Evolutionary conservation across 2,113 vertebrate species (phyloP).

Genomic region (Melanerpes formicivorus): DNA sequence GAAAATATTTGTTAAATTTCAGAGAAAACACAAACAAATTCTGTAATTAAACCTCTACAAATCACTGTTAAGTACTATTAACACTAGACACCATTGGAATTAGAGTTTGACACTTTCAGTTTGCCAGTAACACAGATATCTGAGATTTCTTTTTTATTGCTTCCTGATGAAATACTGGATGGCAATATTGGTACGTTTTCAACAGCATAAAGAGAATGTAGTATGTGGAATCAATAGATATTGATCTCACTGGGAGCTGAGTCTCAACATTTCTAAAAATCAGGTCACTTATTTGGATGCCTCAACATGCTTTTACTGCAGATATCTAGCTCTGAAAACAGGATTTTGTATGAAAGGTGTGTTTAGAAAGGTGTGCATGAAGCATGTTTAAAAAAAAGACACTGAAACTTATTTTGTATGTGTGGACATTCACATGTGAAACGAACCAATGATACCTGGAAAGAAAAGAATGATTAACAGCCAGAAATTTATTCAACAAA

Average conservation of each 20-base stretch:
- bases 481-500: not conserved
- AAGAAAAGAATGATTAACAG: not conserved
- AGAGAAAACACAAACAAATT: slow-evolving; percentile 25
- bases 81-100: not conserved
- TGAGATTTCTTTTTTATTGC: slow-evolving; percentile 29
- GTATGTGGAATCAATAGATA: slow-evolving; percentile 36
- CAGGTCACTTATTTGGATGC: slow-evolving; percentile 7
- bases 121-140: slow-evolving; percentile 40
- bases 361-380: not conserved
- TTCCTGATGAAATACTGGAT: slow-evolving; percentile 53
- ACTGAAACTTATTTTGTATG: too few species aligned
- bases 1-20: slow-evolving; percentile 22
- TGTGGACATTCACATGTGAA: not conserved
- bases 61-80: slow-evolving; percentile 41
- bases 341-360: not conserved
- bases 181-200: slow-evolving; percentile 34
- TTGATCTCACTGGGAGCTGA: slow-evolving; percentile 25
- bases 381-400: not conserved
- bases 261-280: slow-evolving; percentile 34
- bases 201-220: slow-evolving; percentile 10
- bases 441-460: not conserved
- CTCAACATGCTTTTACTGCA: not conserved
- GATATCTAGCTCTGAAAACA: not conserved
- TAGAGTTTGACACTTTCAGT: slow-evolving; percentile 32
- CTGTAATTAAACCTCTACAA: slow-evolving; percentile 38